Base-by-base conservation (phyloP, 2,888 invertebrate species). In the Lacanobia wlatinum region DNA sequence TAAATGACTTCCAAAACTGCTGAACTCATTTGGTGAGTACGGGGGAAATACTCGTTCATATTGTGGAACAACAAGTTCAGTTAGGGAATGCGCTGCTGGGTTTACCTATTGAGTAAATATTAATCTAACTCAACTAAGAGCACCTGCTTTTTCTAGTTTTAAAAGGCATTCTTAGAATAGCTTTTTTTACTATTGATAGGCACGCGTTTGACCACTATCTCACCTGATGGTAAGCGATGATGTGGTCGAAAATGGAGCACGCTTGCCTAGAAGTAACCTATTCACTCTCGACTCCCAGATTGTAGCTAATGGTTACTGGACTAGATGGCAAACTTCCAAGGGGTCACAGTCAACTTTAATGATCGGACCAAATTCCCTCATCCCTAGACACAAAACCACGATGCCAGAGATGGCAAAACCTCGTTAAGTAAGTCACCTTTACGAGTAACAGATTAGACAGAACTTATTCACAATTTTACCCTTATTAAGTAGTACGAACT, bases 1-100 rank as follows among this genome's bases (percentile, higher is more conserved):
- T 65, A 71, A 71, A 78, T 55, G 70, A 72, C 55, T 55, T 62
- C 55, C 34, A 53, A 53, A 70, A 73, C 60, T 53, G 28, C 56
- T 58, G 61, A 68, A 70, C 66, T 68, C 38, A 9, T 75, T 72
- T 28, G 23, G n/a, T n/a, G 16, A n/a, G 38, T n/a, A n/a, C 0
- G 4, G 23, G 16, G 21, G 14, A 21, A 14, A 40, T 59, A 21
- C 6, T n/a, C 6, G 38, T 21, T 38, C 58, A 1, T 21, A 40
- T 58, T 58, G n/a, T n/a, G 38, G n/a, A 21, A n/a, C 58, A 23
- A 46, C 23, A 23, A 23, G 23, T 46, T 61, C 1, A 4, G 18
- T 43, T 2, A 16, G 43, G 23, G 5, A n/a, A 9, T 56, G 10
- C 9, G 16, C 8, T 23, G 14, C 28, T 16, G 16, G 16, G 16